A percentile compares a stretch with the other conserved stretches of the same genome.
These are phyloP conservation scores for Euthynnus affinis DNA, from an alignment of 2,797 vertebrate genomes.

Conservation along the genomic window DNA sequence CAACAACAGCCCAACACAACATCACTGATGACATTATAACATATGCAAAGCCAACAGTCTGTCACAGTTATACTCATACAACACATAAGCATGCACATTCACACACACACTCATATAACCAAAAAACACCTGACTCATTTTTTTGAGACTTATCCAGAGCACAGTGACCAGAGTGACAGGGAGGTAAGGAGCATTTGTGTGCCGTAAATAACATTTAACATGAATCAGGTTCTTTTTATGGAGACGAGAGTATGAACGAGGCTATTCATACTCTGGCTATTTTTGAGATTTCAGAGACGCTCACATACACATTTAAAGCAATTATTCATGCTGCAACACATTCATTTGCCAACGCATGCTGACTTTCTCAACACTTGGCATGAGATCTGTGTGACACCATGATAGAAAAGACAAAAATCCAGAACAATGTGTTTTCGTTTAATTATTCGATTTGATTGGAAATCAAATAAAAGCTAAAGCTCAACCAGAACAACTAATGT, in stretches of 20 bases:
- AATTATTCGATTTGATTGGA: background rate
- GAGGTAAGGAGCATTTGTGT: constrained; percentile 44
- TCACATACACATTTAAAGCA: constrained; percentile 31
- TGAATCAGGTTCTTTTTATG: constrained; percentile 71
- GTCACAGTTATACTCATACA: background rate
- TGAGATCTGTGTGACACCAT: background rate
- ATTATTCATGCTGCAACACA: constrained; percentile 53
- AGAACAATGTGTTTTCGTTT: background rate
- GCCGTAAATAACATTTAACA: constrained; percentile 77
- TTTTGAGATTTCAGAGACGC: constrained; percentile 7
- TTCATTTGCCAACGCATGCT: constrained; percentile 40
- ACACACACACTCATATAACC: constrained; percentile 7
- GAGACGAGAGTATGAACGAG: constrained; percentile 45
- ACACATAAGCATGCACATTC: constrained; percentile 5
- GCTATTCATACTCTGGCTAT: constrained; percentile 64
- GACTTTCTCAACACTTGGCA: constrained; percentile 30
- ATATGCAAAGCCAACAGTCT: too few relatives aligned
- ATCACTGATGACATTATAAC: background rate
- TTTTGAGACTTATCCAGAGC: constrained; percentile 36
- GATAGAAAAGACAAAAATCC: background rate
- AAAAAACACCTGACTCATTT: constrained; percentile 74
- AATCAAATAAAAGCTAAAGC: background rate
- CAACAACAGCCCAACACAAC: background rate
- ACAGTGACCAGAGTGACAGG: constrained; percentile 20
- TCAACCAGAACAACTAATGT: background rate